Evolutionary conservation across 2,113 vertebrate species (phyloP).

Genomic region (Cygnus atratus): DNA sequence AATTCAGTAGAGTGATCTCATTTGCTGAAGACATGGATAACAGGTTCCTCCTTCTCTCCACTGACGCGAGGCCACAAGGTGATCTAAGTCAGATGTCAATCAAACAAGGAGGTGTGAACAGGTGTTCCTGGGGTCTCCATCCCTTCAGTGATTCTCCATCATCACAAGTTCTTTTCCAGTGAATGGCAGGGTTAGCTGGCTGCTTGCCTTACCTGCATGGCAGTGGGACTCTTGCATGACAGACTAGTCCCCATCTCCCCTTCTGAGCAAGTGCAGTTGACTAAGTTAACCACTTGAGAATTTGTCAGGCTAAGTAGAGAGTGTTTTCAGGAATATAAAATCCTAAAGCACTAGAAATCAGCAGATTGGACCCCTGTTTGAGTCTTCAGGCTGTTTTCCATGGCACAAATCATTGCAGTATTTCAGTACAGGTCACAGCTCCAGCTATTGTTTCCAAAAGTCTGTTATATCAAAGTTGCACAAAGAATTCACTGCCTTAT

Average conservation of each 20-base stretch:
- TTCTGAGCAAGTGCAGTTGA: neutral
- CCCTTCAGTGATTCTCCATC: neutral
- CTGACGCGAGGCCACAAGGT: neutral
- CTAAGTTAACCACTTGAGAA: neutral
- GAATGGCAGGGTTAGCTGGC: neutral
- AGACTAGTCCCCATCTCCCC: neutral
- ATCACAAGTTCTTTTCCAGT: neutral
- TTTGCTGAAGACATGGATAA: neutral
- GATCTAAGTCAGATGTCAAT: neutral
- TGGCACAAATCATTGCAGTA: neutral
- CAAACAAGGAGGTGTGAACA: neutral
- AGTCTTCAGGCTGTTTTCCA: neutral
- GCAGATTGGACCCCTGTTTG: neutral
- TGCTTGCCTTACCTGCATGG: neutral
- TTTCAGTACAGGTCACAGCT: conserved; percentile 6
- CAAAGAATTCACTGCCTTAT: neutral
- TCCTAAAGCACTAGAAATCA: neutral
- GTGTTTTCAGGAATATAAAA: neutral
- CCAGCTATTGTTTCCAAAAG: conserved; percentile 11
- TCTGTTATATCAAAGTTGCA: conserved; percentile 2
- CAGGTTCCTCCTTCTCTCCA: neutral
- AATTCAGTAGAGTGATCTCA: neutral
- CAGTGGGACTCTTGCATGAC: neutral
- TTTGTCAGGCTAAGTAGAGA: neutral
- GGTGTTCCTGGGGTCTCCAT: neutral